These are phyloP conservation scores for Ictalurus furcatus DNA, from an alignment of 2,113 vertebrate species.

Conservation along the genomic window DNA sequence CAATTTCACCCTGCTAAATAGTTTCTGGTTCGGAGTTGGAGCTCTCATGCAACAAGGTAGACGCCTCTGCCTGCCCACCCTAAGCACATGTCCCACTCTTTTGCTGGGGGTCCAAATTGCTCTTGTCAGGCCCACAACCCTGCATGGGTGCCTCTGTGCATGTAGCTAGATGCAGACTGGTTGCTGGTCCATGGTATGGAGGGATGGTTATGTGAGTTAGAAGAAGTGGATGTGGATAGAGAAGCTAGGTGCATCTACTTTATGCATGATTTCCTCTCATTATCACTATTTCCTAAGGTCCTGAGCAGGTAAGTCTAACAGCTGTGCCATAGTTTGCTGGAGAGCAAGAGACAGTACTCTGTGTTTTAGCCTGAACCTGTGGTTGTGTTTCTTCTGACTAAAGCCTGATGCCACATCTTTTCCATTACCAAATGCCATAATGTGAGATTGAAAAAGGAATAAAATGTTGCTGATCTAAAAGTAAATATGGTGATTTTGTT, in stretches of 20 bases:
- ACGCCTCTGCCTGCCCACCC: conserved; percentile 91
- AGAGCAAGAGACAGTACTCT: conserved; percentile 52
- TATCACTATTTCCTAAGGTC: conserved; percentile 20
- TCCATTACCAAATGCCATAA: conserved; percentile 56
- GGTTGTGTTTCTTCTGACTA: conserved; percentile 54
- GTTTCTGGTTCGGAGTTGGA: conserved; percentile 99
- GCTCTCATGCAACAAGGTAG: conserved; percentile 99
- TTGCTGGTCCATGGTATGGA: conserved; percentile 40
- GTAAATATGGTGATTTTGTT: conserved; percentile 51
- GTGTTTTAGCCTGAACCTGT: conserved; percentile 54
- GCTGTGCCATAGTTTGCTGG: conserved; percentile 9
- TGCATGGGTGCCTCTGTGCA: conserved; percentile 98
- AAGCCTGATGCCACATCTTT: conserved; percentile 68
- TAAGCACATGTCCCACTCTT: conserved; percentile 91
- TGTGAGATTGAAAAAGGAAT: conserved; percentile 40
- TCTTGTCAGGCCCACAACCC: conserved; percentile 79
- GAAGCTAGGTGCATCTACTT: conserved; percentile 26
- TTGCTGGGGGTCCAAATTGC: conserved; percentile 87
- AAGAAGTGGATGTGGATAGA: conserved; percentile 51
- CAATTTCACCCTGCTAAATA: conserved; percentile 99
- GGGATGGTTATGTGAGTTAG: conserved; percentile 31
- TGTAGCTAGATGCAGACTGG: conserved; percentile 82
- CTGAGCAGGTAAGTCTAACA: conserved; percentile 67
- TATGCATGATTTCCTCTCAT: conserved; percentile 62
- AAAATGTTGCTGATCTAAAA: conserved; percentile 34